These are phyloP conservation scores for Musca domestica DNA, from an alignment of 1,140 invertebrate species.

Conservation along the genomic window DNA sequence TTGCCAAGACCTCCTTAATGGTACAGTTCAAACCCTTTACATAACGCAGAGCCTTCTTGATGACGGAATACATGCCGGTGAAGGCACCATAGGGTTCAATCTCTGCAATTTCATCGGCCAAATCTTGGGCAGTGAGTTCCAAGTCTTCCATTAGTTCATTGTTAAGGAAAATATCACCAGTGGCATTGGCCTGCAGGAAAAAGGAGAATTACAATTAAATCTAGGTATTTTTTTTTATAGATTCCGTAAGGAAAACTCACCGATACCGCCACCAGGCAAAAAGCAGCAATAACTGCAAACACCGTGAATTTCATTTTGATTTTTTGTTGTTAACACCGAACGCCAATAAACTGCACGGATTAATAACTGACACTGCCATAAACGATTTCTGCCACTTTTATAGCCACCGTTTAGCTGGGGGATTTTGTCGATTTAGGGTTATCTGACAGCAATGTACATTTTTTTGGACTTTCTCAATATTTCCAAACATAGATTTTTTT, in stretches of 20 bases:
- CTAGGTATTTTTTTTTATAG: neutral
- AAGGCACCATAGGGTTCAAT: conserved; percentile 13
- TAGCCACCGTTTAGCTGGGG: too few relatives aligned
- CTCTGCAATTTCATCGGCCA: conserved; percentile 21
- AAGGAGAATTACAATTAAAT: neutral
- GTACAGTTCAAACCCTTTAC: conserved; percentile 37
- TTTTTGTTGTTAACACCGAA: neutral
- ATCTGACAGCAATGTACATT: too few relatives aligned
- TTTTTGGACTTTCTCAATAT: too few relatives aligned
- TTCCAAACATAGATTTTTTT: too few relatives aligned
- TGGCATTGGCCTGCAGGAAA: neutral
- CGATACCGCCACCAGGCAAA: conserved; percentile 5
- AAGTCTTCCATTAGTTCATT: conserved; percentile 32
- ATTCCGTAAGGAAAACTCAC: conserved; percentile 22
- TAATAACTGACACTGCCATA: neutral
- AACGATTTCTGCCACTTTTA: too few relatives aligned
- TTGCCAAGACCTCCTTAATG: conserved; percentile 28
- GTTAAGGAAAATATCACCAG: conserved; percentile 35
- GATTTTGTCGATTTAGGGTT: too few relatives aligned
- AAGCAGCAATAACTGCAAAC: neutral
- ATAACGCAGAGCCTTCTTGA: conserved; percentile 27
- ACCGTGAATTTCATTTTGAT: conserved; percentile 12
- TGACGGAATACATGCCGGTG: neutral
- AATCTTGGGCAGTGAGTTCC: conserved; percentile 34
- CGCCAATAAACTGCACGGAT: neutral